A percentile compares a stretch with the other conserved stretches of the same genome.
These are phyloP conservation scores for Eleutherodactylus coqui DNA, from an alignment of 2,797 vertebrate species.

Conservation along the genomic window DNA sequence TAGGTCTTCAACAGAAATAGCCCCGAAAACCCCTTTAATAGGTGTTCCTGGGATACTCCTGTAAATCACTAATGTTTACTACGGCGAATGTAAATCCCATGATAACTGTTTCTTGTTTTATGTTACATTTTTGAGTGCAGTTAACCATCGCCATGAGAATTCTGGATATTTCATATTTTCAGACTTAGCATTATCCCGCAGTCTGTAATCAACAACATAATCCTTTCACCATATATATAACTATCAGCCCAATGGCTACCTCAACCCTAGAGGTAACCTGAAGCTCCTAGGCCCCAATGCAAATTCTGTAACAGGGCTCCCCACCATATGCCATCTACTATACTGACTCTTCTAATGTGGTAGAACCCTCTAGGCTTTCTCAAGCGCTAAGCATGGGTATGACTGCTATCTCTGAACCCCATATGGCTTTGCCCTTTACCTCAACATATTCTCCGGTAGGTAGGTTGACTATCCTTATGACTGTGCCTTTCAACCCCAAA, in stretches of 20 bases:
- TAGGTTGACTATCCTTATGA: not conserved
- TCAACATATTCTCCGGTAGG: not conserved
- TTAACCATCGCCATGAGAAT: not conserved
- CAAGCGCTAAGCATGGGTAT: not conserved
- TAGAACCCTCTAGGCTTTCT: not conserved
- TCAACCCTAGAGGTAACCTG: not conserved
- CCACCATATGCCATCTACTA: not conserved
- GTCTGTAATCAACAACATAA: slow-evolving; percentile 1
- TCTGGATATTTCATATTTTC: not conserved
- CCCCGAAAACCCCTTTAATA: too few species aligned
- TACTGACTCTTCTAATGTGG: not conserved
- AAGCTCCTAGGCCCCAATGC: not conserved
- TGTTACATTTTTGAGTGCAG: slow-evolving; percentile 5
- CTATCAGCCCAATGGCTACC: not conserved
- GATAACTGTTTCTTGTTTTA: not conserved
- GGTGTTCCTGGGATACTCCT: too few species aligned
- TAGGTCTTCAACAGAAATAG: too few species aligned
- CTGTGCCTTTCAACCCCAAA: not conserved
- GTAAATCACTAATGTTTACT: too few species aligned
- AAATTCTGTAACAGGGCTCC: not conserved
- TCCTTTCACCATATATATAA: not conserved
- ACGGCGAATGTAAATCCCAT: not conserved
- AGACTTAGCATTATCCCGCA: not conserved
- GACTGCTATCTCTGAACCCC: not conserved
- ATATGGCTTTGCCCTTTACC: not conserved